These are phyloP conservation scores for Epistrophe grossulariae DNA, from an alignment of 2,888 invertebrate species.

Conservation along the genomic window DNA sequence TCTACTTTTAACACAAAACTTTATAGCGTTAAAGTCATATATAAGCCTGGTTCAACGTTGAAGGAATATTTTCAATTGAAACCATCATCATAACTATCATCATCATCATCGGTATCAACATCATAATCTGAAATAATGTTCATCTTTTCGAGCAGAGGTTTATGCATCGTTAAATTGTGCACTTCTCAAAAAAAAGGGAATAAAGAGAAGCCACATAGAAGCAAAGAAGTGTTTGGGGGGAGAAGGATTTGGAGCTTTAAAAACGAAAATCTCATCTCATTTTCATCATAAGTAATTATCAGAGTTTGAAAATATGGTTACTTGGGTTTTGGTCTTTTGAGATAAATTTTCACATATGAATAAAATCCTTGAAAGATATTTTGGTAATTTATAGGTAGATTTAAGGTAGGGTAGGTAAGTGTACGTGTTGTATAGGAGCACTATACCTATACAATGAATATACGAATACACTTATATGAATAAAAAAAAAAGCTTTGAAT, in stretches of 20 bases:
- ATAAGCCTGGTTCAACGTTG: neutral
- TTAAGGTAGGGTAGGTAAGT: neutral
- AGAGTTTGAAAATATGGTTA: constrained; percentile 14
- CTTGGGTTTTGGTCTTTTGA: constrained; percentile 29
- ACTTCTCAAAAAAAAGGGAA: constrained; percentile 10
- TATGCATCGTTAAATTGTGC: constrained; percentile 41
- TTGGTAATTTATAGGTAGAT: neutral
- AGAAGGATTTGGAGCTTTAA: neutral
- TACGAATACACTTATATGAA: neutral
- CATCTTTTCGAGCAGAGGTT: constrained; percentile 14
- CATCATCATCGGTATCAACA: constrained; percentile 1
- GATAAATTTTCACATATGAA: constrained; percentile 5
- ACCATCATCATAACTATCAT: constrained; percentile 2
- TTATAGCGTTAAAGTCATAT: constrained; percentile 9
- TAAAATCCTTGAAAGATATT: constrained; percentile 1
- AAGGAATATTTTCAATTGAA: constrained; percentile 27
- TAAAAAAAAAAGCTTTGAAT: neutral
- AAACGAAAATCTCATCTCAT: constrained; percentile 28
- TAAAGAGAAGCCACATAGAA: constrained; percentile 12
- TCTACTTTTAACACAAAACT: constrained; percentile 32
- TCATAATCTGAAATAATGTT: constrained; percentile 8
- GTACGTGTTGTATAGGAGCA: neutral
- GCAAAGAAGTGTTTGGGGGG: neutral
- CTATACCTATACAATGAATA: neutral
- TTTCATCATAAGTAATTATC: constrained; percentile 27